Conservation (phyloP, 2,113 vertebrate species). For the Aphelocoma coerulescens region DNA sequence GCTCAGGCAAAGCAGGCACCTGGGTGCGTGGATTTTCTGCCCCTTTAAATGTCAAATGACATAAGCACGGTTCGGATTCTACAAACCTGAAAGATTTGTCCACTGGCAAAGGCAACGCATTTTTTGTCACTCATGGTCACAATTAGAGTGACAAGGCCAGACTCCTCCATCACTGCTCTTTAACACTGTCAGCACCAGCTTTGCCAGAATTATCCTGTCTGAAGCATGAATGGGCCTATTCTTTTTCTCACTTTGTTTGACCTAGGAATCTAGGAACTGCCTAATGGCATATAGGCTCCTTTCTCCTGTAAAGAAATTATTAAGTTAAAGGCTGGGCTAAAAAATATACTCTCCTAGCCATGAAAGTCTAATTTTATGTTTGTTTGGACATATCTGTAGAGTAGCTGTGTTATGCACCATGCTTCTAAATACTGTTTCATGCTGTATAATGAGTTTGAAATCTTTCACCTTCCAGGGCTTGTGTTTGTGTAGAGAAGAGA, state of each 20-base stretch:
- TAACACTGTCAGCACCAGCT: constrained; percentile 66
- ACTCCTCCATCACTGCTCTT: constrained; percentile 65
- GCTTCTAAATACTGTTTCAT: constrained; percentile 11
- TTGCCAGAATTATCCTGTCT: constrained; percentile 68
- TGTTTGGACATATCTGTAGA: constrained; percentile 4
- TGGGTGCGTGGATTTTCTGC: not conserved
- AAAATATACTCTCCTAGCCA: not conserved
- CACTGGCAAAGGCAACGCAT: constrained; percentile 16
- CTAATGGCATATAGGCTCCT: constrained; percentile 7
- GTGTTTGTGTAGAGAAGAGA: not conserved
- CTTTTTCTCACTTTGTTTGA: constrained; percentile 61
- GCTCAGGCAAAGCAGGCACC: not conserved
- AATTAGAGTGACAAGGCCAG: constrained; percentile 70
- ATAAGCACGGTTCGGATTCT: not conserved
- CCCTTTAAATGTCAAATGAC: not conserved
- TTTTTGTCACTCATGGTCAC: constrained; percentile 63
- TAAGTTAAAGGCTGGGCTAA: not conserved
- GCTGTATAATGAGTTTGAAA: constrained; percentile 32
- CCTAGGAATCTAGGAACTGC: constrained; percentile 8
- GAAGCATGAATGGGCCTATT: constrained; percentile 69
- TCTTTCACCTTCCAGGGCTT: not conserved
- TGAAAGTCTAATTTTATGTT: constrained; percentile 53
- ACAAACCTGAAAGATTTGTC: constrained; percentile 16
- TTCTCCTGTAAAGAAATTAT: constrained; percentile 48
- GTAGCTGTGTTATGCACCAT: not conserved